These are phyloP conservation scores for Gorsachius magnificus DNA, from an alignment of 2,797 vertebrate species.

Conservation along the genomic window DNA sequence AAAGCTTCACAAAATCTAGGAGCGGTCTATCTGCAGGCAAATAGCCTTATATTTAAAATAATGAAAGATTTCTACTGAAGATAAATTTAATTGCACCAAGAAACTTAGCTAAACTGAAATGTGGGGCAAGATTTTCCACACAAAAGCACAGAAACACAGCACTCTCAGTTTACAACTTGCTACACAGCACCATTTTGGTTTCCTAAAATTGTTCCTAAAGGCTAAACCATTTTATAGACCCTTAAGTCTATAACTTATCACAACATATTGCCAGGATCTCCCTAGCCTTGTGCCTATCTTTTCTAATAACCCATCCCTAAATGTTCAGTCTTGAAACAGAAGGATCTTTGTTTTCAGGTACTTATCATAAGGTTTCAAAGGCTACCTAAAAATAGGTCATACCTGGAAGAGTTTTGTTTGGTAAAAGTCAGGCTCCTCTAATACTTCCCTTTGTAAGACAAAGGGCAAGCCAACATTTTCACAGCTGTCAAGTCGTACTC, in stretches of 20 bases:
- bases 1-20: not conserved
- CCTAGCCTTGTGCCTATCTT: not conserved
- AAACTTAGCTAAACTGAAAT: not conserved
- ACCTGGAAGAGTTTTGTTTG: slow-evolving; percentile 26
- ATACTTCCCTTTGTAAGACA: slow-evolving; percentile 24
- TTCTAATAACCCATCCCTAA: not conserved
- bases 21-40: not conserved
- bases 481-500: slow-evolving; percentile 24
- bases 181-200: not conserved
- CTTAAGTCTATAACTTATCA: not conserved
- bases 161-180: not conserved
- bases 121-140: not conserved
- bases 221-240: not conserved
- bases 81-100: not conserved
- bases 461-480: slow-evolving; percentile 57
- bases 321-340: slow-evolving; percentile 12
- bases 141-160: not conserved
- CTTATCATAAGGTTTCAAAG: slow-evolving; percentile 26
- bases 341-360: not conserved
- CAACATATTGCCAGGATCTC: not conserved
- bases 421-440: slow-evolving; percentile 40
- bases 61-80: not conserved
- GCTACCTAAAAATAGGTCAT: slow-evolving; percentile 54
- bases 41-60: not conserved
- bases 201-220: not conserved